Conservation (phyloP, 2,888 invertebrate species). For the Pterostichus niger region DNA sequence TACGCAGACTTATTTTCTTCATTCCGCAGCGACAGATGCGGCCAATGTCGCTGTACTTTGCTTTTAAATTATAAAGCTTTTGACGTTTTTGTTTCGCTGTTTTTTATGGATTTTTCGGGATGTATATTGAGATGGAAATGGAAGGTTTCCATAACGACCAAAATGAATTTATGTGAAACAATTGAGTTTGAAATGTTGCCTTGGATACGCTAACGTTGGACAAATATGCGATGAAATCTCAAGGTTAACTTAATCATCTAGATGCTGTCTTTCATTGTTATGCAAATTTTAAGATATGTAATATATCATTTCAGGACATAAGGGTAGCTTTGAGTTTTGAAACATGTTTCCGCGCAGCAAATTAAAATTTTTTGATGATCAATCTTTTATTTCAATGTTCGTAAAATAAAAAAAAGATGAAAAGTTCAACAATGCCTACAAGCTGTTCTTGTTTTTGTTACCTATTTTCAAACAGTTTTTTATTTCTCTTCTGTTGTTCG, state of each 20-base stretch:
- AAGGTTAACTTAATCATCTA: not conserved
- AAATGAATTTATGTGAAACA: slow-evolving; percentile 46
- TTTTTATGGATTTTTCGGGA: slow-evolving; percentile 39
- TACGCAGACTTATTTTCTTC: slow-evolving; percentile 48
- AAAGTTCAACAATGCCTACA: slow-evolving; percentile 27
- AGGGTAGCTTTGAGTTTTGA: no score
- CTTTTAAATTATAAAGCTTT: slow-evolving; percentile 33
- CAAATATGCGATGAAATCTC: no score
- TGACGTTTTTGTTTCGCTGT: slow-evolving; percentile 24
- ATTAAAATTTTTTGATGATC: not conserved
- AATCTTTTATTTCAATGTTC: slow-evolving; percentile 12
- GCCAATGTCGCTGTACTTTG: slow-evolving; percentile 28
- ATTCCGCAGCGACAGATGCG: slow-evolving; percentile 40
- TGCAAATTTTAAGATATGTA: no score
- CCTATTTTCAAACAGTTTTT: slow-evolving; percentile 35
- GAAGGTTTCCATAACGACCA: slow-evolving; percentile 33
- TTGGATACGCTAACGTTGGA: not conserved
- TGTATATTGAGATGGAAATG: slow-evolving; percentile 37
- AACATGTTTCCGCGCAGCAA: not conserved
- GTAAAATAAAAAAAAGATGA: slow-evolving; percentile 19
- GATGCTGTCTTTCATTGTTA: not conserved
- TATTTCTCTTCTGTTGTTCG: slow-evolving; percentile 10
- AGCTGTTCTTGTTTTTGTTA: slow-evolving; percentile 9
- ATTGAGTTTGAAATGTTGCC: slow-evolving; percentile 40
- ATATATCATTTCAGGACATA: no score